A percentile compares a stretch with the other conserved stretches of the same genome.
Conservation (phyloP, 2,888 invertebrate species). For the Drosophila siamana region DNA sequence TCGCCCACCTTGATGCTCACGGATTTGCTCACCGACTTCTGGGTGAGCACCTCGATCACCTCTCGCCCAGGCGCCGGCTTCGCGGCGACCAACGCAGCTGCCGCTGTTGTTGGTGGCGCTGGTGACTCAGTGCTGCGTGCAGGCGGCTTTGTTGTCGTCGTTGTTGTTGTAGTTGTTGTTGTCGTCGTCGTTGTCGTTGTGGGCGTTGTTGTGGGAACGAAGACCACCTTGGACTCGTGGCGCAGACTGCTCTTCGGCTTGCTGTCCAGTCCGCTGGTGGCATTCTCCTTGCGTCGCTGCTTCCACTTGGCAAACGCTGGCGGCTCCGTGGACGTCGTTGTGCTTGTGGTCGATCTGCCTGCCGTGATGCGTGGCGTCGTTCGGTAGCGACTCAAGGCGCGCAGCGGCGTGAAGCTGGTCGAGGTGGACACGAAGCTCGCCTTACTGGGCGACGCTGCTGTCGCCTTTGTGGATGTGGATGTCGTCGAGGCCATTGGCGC, state of each 20-base stretch:
- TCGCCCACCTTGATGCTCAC: constrained; percentile 87
- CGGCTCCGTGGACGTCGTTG: constrained; percentile 74
- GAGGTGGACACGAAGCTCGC: constrained; percentile 70
- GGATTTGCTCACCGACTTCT: constrained; percentile 86
- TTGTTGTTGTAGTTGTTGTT: constrained; percentile 3
- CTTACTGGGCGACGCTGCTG: constrained; percentile 21
- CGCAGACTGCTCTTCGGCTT: constrained; percentile 62
- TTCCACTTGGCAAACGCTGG: constrained; percentile 83
- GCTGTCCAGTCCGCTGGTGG: constrained; percentile 50
- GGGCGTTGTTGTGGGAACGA: constrained; percentile 6
- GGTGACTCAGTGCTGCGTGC: background rate
- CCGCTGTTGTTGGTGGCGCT: background rate
- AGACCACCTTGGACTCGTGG: constrained; percentile 57
- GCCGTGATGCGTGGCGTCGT: constrained; percentile 56
- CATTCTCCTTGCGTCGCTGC: constrained; percentile 72
- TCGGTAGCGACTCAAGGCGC: constrained; percentile 69
- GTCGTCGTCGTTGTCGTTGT: background rate
- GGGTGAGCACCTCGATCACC: constrained; percentile 81
- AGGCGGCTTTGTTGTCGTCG: constrained; percentile 1
- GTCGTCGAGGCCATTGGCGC: constrained; percentile 6
- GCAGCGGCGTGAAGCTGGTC: constrained; percentile 67
- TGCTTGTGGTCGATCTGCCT: constrained; percentile 59
- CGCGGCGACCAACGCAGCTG: background rate
- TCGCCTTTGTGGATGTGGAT: constrained; percentile 15
- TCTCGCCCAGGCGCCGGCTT: constrained; percentile 42